A percentile compares a stretch with the other conserved stretches of the same genome.
Evolutionary conservation across 2,888 invertebrate species (phyloP).

Genomic region (Drosophila merina): DNA sequence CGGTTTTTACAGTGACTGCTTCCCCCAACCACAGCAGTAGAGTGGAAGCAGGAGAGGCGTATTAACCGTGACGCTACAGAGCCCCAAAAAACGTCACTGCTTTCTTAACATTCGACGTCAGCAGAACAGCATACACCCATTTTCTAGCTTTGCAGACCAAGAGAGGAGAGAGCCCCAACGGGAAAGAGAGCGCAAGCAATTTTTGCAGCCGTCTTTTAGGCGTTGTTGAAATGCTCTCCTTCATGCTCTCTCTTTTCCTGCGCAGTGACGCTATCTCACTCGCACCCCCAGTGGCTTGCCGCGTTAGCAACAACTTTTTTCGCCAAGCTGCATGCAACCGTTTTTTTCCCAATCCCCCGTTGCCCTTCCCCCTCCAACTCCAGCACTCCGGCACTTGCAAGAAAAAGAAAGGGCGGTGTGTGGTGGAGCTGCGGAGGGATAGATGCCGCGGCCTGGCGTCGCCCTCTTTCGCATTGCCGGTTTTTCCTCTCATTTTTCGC

Average conservation of each 20-base stretch:
- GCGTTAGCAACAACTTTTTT: constrained; percentile 82
- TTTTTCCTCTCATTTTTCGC: constrained; percentile 20
- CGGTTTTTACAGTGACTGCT: constrained; percentile 5
- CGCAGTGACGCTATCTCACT: constrained; percentile 50
- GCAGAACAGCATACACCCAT: constrained; percentile 77
- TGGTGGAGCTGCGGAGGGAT: not conserved
- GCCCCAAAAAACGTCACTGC: constrained; percentile 50
- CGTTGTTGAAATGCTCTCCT: constrained; percentile 55
- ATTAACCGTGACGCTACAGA: constrained; percentile 55
- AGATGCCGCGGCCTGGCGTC: constrained; percentile 13
- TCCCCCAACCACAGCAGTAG: not conserved
- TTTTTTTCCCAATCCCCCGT: constrained; percentile 9
- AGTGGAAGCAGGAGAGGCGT: constrained; percentile 1
- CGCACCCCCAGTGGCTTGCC: constrained; percentile 65
- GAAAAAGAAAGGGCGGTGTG: not conserved
- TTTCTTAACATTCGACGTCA: constrained; percentile 9
- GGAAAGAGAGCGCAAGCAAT: constrained; percentile 3
- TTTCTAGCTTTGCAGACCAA: constrained; percentile 62
- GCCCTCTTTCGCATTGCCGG: constrained; percentile 22
- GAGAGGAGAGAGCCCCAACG: not conserved
- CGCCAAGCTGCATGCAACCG: constrained; percentile 48
- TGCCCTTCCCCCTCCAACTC: not conserved
- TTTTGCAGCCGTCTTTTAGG: constrained; percentile 67
- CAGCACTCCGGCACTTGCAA: not conserved
- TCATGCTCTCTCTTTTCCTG: constrained; percentile 14